A percentile compares a stretch with the other conserved stretches of the same genome.
These are phyloP conservation scores for Dione juno DNA, from an alignment of 2,888 invertebrate genomes.

Conservation along the genomic window DNA sequence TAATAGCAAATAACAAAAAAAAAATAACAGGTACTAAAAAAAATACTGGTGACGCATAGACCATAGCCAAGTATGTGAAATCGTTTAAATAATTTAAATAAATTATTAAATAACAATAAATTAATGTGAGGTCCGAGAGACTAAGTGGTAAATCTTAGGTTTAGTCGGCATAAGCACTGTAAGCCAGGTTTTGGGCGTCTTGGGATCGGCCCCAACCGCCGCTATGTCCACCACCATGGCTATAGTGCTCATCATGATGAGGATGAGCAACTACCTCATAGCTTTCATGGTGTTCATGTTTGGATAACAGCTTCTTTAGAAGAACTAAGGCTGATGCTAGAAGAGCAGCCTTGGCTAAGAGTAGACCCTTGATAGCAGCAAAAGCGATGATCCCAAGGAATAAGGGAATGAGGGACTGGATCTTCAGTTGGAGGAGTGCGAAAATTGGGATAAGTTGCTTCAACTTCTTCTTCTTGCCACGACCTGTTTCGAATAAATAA, in stretches of 20 bases:
- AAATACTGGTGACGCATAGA: slow-evolving; percentile 46
- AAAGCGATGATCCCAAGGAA: slow-evolving; percentile 89
- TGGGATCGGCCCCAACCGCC: slow-evolving; percentile 86
- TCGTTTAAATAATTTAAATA: slow-evolving; percentile 64
- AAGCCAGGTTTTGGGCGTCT: slow-evolving; percentile 88
- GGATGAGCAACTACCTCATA: slow-evolving; percentile 91
- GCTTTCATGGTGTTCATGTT: slow-evolving; percentile 86
- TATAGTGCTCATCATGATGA: slow-evolving; percentile 84
- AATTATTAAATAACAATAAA: slow-evolving; percentile 78
- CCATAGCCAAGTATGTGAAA: slow-evolving; percentile 44
- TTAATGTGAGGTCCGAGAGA: slow-evolving; percentile 74
- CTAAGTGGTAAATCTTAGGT: slow-evolving; percentile 66
- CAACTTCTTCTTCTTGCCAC: slow-evolving; percentile 91
- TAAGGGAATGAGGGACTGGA: slow-evolving; percentile 89
- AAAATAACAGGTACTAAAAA: slow-evolving; percentile 46
- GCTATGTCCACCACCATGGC: slow-evolving; percentile 80
- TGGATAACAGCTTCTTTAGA: slow-evolving; percentile 87
- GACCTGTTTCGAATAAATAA: slow-evolving; percentile 78
- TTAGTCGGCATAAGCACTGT: slow-evolving; percentile 85
- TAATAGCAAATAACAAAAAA: slow-evolving; percentile 45
- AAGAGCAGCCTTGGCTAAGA: slow-evolving; percentile 92
- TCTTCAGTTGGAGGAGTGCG: slow-evolving; percentile 90
- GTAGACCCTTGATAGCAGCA: slow-evolving; percentile 92
- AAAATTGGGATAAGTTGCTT: slow-evolving; percentile 90
- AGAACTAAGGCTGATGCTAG: slow-evolving; percentile 88